Evolutionary conservation across 2,888 invertebrate species (phyloP), one percentile per base, ranked within the genome.

Genomic region (Acleris laterana): DNA sequence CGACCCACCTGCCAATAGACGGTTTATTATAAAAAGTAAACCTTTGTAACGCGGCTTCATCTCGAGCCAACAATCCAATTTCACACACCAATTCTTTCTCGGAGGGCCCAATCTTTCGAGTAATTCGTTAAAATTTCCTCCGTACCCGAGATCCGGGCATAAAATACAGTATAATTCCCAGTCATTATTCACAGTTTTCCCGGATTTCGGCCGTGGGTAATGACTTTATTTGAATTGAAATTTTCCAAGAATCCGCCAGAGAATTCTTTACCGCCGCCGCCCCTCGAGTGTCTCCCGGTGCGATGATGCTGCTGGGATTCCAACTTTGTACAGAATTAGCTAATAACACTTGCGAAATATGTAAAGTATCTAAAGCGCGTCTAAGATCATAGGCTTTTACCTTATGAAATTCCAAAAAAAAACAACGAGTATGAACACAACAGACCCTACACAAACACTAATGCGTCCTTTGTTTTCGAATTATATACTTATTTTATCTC

Each of bases 101-200:
- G 73, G 75, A 58, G 79, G 79, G 81, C 76, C 78, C 81, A 82
- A 82, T 82, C 83, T 82, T 80, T 77, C 71, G 75, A 76, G 81
- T 83, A 82, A 84, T 84, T 85, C 83, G 82, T 82, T 84, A 83
- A 84, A 82, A 80, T 81, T 78, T 79, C 72, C 77, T 76, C 75
- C 72, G 72, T 56, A 62, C 64, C 68, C 72, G 44, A 63, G 53
- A 57, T 65, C 61, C 69, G 56, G 76, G 80, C 84, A 85, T 85
- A 85, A 85, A 85, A 84, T 79, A 84, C 85, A 83, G 84, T 79
- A 84, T 85, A 85, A 85, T 84, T 82, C 84, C 79, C 78, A 75
- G 82, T 81, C 85, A 84, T 86, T 85, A 86, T 84, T 85, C 84
- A 85, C 85, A 84, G 82, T 84, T 84, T 81, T 78, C 80, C 76